Evolutionary conservation across 2,797 vertebrate genomes (phyloP).

Genomic region (Clangula hyemalis): DNA sequence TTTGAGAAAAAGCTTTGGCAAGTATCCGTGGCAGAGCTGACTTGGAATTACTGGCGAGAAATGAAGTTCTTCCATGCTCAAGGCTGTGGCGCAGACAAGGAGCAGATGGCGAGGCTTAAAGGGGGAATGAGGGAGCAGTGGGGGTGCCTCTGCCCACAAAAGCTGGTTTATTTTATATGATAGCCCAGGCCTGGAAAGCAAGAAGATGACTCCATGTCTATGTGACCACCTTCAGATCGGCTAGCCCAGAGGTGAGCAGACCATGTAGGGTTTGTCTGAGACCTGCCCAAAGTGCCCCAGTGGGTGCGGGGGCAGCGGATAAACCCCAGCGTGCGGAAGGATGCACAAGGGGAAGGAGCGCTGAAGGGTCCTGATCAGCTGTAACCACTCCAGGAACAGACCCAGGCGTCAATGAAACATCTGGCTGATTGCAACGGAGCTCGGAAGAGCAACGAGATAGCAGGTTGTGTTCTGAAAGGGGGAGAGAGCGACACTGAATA

Average conservation of each 20-base stretch:
- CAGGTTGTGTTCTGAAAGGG: slow-evolving; percentile 65
- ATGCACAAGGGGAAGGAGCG: slow-evolving; percentile 15
- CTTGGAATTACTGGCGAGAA: not conserved
- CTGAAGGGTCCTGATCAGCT: slow-evolving; percentile 75
- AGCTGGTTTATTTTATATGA: not conserved
- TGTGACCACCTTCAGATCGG: not conserved
- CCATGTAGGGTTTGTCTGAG: accelerated
- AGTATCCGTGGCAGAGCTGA: not conserved
- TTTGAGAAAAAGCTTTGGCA: not conserved
- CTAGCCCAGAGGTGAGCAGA: not conserved
- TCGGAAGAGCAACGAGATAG: slow-evolving; percentile 73
- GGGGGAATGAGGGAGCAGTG: not conserved
- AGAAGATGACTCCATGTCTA: not conserved
- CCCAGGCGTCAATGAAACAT: slow-evolving; percentile 77
- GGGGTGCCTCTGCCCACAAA: not conserved
- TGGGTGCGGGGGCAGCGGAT: not conserved
- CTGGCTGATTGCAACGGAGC: slow-evolving; percentile 72
- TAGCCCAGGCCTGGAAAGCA: not conserved
- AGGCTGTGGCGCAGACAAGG: not conserved
- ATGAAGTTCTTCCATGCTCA: not conserved
- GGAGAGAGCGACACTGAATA: slow-evolving; percentile 70
- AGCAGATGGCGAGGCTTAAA: not conserved
- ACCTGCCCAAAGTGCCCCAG: not conserved
- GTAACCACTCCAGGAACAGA: slow-evolving; percentile 74
- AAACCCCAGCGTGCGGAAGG: not conserved